Evolutionary conservation across 2,888 invertebrate genomes (phyloP).

Genomic region (Frankliniella intonsa): DNA sequence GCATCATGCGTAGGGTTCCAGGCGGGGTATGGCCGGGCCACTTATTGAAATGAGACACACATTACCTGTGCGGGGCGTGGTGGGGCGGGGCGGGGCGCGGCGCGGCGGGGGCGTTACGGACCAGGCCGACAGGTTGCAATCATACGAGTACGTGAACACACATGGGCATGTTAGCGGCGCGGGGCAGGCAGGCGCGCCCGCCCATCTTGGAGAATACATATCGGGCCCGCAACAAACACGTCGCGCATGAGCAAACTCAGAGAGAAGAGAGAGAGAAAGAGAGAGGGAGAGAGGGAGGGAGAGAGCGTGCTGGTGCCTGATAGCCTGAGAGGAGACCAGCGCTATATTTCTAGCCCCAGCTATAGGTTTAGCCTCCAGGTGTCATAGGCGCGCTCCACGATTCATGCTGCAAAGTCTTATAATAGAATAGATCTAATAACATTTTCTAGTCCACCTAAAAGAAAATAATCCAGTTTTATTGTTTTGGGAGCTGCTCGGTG

Average conservation of each 20-base stretch:
- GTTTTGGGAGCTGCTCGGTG: neutral
- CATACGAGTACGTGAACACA: slow-evolving; percentile 1
- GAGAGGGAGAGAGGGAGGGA: neutral
- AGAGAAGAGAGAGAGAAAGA: neutral
- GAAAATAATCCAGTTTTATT: neutral
- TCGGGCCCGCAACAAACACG: no score
- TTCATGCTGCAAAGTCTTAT: no score
- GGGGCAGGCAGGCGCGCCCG: no score
- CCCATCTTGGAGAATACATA: no score
- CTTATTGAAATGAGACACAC: slow-evolving; percentile 5
- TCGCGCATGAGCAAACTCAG: no score
- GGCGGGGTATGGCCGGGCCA: neutral
- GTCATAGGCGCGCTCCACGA: neutral
- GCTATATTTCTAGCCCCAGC: neutral
- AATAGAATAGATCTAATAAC: no score
- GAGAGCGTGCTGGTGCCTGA: neutral
- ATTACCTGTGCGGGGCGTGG: neutral
- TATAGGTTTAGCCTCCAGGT: neutral
- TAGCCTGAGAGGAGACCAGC: neutral
- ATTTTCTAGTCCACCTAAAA: neutral
- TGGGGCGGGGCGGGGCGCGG: neutral
- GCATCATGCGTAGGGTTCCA: neutral
- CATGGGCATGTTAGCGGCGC: neutral
- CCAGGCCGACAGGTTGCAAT: neutral
- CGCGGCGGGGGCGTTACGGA: neutral